A percentile compares a stretch with the other conserved stretches of the same genome.
Evolutionary conservation across 2,888 invertebrate species (phyloP).

Genomic region (Stenotaenia linearis): DNA sequence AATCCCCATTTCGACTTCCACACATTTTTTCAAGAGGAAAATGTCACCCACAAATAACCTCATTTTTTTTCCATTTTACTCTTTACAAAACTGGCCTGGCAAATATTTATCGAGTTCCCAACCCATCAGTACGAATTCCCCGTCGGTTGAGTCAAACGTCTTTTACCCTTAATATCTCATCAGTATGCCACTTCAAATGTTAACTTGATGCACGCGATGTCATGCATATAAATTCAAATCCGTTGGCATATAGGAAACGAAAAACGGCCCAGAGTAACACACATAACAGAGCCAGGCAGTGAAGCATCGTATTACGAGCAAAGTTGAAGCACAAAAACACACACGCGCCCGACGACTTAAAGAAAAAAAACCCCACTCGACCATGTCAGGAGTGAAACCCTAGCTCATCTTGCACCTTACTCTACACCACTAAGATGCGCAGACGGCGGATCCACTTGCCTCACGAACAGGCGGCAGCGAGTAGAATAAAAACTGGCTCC

Average conservation of each 20-base stretch:
- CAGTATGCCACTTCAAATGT: slow-evolving; percentile 17
- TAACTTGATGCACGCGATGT: neutral
- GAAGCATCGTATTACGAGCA: neutral
- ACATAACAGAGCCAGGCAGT: neutral
- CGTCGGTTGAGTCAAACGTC: neutral
- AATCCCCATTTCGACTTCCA: neutral
- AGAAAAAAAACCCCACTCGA: too few relatives aligned
- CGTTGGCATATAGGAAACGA: neutral
- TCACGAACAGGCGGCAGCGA: neutral
- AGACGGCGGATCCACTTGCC: neutral
- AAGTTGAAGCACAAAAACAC: neutral
- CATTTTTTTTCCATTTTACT: neutral
- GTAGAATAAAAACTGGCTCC: neutral
- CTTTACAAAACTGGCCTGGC: neutral
- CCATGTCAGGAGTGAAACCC: neutral
- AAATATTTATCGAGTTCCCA: too few relatives aligned
- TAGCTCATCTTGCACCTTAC: slow-evolving; percentile 14
- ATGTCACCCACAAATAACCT: neutral
- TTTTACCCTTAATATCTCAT: slow-evolving; percentile 1
- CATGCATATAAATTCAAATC: slow-evolving; percentile 13
- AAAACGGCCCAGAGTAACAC: neutral
- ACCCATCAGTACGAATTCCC: neutral
- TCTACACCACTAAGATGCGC: neutral
- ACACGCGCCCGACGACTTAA: neutral
- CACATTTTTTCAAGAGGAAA: neutral